These are phyloP conservation scores for Epirrhoe tristata DNA, from an alignment of 2,888 invertebrate species.

Conservation along the genomic window DNA sequence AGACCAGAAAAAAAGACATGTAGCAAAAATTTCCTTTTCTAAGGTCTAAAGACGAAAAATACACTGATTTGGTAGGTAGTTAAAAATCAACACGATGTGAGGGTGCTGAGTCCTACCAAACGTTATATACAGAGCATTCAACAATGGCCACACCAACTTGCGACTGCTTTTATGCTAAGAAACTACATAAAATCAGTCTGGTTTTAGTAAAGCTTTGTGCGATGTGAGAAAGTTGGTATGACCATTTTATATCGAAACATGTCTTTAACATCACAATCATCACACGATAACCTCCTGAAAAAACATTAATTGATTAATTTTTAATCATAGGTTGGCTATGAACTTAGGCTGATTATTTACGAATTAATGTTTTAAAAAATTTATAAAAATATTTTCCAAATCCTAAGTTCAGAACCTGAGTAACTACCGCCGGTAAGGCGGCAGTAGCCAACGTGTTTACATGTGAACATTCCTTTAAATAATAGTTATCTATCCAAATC, in stretches of 20 bases:
- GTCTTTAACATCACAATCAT: constrained; percentile 73
- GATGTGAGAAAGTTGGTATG: constrained; percentile 55
- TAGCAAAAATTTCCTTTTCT: constrained; percentile 37
- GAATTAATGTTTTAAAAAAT: background rate
- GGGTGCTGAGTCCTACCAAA: constrained; percentile 77
- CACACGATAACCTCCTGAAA: constrained; percentile 79
- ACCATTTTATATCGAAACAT: constrained; percentile 61
- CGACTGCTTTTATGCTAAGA: constrained; percentile 51
- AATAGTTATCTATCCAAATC: constrained; percentile 60
- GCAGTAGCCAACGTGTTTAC: constrained; percentile 62
- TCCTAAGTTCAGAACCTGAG: constrained; percentile 57
- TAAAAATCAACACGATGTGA: constrained; percentile 66
- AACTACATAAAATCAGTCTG: constrained; percentile 52
- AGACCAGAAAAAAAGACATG: constrained; percentile 43
- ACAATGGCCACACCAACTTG: constrained; percentile 67
- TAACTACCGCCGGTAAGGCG: constrained; percentile 55
- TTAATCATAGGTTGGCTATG: constrained; percentile 59
- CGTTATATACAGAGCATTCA: constrained; percentile 80
- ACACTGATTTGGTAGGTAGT: constrained; percentile 74
- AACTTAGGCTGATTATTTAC: constrained; percentile 47
- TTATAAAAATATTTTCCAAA: background rate
- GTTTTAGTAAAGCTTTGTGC: constrained; percentile 59
- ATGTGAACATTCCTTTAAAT: constrained; percentile 78
- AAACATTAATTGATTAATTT: constrained; percentile 64
- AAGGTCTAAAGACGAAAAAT: constrained; percentile 49